Evolutionary conservation across 2,888 invertebrate genomes (phyloP), one percentile per base, ranked within the genome.

Genomic region (Polyploca ridens): DNA sequence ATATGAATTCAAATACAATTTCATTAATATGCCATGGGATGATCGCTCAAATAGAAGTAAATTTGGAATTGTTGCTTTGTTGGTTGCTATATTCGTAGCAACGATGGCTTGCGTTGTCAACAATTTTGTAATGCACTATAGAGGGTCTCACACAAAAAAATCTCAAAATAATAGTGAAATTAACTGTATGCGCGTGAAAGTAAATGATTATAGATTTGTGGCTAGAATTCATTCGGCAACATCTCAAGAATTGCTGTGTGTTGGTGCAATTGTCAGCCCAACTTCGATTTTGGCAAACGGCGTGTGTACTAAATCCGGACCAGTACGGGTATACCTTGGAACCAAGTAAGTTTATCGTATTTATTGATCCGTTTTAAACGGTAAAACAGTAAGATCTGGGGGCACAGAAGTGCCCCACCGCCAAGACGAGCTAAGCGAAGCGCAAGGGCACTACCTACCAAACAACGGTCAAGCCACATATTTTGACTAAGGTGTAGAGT

Each of bases 21-120:
- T 92, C 71, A 76, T 92, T 44, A 85, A 83, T 64, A 82, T 65
- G 19, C 92, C 93, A 13, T 93, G 93, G 93, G 92, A 92, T 63
- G 88, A 90, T 64, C 83, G 93, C 14, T 76, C 90, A 5, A 74
- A 70, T 11, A 84, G 71, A 69, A 93, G 90, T 73, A 91, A 91
- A 86, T 70, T 83, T 58, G 82, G 86, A 8, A 87, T 91, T 14
- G 68, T 89, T 49, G 64, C 81, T 60, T 75, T 93, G 64, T 74
- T 92, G 10, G 35, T 82, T 27, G 68, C 83, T n/a, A 89, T 93
- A 75, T 87, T 90, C 69, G 65, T 79, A 5, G 80, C 74, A 11
- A 90, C 80, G 3, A 81, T 86, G 74, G 83, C 78, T 2, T 78
- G 86, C 63, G 84, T 91, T 2, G 65, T 82, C 5, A 83, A 84